Evolutionary conservation across 2,113 vertebrate genomes (phyloP), one percentile per base, ranked within the genome.

Genomic region (Verasper variegatus): DNA sequence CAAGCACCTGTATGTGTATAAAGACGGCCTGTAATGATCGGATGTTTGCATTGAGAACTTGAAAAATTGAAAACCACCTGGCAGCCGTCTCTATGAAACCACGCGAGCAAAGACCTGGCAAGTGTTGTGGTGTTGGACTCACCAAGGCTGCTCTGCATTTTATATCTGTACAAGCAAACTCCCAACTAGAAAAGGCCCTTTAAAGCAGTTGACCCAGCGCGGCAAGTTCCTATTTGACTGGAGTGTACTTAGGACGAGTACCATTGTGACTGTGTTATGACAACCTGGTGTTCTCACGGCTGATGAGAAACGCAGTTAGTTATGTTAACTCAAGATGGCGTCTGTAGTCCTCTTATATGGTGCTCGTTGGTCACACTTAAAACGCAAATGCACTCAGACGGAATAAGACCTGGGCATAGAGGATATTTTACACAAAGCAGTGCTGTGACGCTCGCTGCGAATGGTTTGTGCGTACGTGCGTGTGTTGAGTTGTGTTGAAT

Each of bases 361-460:
- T 83, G 88, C 85, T 87, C 58, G 64, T 86, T 76, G 57, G 81
- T 89, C 47, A 76, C 74, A 76, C 15, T 71, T 77, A 40, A 76
- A 51, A 63, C 20, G 23, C 35, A 70, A 78, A 66, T 18, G 6
- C 51, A 64, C 74, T 74, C 59, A 42, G 21, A 62, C 0, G 2
- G 20, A 76, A 71, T 13, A n/a, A 72, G 18, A 58, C 58, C 69
- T 47, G 27, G 77, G 78, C 26, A 42, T 35, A 75, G 58, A 74
- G 68, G 84, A 58, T 85, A 83, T 90, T 85, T 83, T 35, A 84
- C 56, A 49, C 70, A 35, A 84, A 71, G 83, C 81, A 88, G 84
- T 89, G 62, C 71, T 89, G 84, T 89, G 86, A 88, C 37, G 63
- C 84, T 81, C 80, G 68, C 81, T 83, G 84, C 21, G 67, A 90